Evolutionary conservation across 2,888 invertebrate genomes (phyloP).

Genomic region (Platynereis dumerilii): DNA sequence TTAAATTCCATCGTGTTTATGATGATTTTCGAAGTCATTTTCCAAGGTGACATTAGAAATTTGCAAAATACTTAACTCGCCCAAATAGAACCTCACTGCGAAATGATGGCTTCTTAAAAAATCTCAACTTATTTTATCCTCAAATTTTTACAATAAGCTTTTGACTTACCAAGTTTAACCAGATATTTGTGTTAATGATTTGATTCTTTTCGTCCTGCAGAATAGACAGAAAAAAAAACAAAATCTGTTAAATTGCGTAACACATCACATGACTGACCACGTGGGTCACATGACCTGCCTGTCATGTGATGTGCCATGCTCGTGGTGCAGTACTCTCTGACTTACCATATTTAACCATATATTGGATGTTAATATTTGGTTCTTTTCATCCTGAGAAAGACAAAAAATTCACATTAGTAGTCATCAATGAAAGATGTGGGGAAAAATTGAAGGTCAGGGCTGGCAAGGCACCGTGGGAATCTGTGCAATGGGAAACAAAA

Average conservation of each 20-base stretch:
- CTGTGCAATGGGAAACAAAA: too few relatives aligned
- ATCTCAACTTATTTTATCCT: constrained; percentile 30
- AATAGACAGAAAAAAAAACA: constrained; percentile 26
- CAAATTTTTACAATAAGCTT: constrained; percentile 13
- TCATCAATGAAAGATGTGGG: constrained; percentile 4
- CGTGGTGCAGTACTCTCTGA: constrained; percentile 5
- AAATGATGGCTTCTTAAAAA: too few relatives aligned
- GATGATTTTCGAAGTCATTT: too few relatives aligned
- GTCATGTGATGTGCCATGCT: constrained; percentile 17
- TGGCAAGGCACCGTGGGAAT: too few relatives aligned
- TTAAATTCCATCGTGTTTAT: too few relatives aligned
- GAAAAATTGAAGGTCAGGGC: too few relatives aligned
- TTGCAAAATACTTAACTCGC: too few relatives aligned
- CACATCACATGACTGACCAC: constrained; percentile 16
- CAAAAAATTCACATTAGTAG: constrained; percentile 23
- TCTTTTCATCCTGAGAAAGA: constrained; percentile 38
- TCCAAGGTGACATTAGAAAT: too few relatives aligned
- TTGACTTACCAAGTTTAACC: constrained; percentile 95
- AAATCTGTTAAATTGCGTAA: neutral
- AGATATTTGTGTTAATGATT: constrained; percentile 97
- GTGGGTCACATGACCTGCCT: neutral
- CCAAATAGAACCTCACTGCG: too few relatives aligned
- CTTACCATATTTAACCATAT: constrained; percentile 40
- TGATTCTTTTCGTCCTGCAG: constrained; percentile 98
- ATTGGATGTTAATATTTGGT: constrained; percentile 37